Evolutionary conservation across 2,888 invertebrate species (phyloP).

Genomic region (Drosophila maculinotata): DNA sequence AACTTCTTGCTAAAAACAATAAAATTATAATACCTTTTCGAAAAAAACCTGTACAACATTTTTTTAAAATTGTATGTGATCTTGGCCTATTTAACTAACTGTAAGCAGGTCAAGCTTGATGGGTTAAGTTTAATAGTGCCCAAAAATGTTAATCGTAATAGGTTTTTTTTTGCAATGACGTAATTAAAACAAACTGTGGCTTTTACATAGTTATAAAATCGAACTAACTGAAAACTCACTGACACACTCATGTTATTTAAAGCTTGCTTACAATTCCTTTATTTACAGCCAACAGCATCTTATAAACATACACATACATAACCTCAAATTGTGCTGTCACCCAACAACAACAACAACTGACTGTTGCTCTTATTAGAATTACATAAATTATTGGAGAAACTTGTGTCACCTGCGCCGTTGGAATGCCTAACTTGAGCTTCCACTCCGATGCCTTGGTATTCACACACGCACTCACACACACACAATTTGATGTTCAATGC

Average conservation of each 20-base stretch:
- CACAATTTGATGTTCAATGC: conserved; percentile 58
- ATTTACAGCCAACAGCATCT: neutral
- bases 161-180: too few species aligned
- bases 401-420: conserved; percentile 57
- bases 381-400: conserved; percentile 65
- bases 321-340: conserved; percentile 37
- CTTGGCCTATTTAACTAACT: too few species aligned
- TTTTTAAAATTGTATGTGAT: too few species aligned
- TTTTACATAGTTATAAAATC: too few species aligned
- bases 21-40: too few species aligned
- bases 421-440: conserved; percentile 45
- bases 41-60: too few species aligned
- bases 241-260: neutral
- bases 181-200: too few species aligned
- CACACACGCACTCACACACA: conserved; percentile 19
- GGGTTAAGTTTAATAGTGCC: too few species aligned
- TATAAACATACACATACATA: neutral
- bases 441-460: conserved; percentile 47
- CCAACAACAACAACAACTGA: conserved; percentile 22
- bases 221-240: neutral
- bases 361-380: conserved; percentile 63
- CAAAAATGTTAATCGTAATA: too few species aligned
- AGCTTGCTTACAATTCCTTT: neutral
- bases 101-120: too few species aligned
- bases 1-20: too few species aligned